Conservation (phyloP, 2,888 invertebrate species). For the Cheilosia soror region DNA sequence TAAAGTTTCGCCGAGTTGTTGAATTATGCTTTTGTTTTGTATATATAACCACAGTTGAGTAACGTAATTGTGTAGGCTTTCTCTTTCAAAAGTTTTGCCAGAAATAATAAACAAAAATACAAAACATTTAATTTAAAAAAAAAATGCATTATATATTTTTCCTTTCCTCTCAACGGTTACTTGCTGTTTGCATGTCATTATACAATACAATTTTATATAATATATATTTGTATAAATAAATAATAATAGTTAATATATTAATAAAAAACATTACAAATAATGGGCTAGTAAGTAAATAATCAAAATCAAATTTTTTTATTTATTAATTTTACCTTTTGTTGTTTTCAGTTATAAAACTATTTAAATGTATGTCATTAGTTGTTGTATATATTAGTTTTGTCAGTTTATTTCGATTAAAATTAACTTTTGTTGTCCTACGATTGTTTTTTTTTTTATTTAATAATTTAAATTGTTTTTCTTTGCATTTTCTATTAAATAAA, state of each 20-base stretch:
- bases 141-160: constrained; percentile 75
- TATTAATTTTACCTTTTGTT: constrained; percentile 23
- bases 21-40: no score
- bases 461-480: constrained; percentile 58
- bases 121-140: constrained; percentile 67
- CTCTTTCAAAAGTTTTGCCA: neutral
- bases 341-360: constrained; percentile 57
- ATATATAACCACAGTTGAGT: neutral
- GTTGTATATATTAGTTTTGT: constrained; percentile 69
- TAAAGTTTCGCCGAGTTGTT: no score
- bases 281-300: constrained; percentile 71
- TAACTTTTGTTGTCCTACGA: constrained; percentile 41
- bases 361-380: constrained; percentile 63
- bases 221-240: constrained; percentile 74
- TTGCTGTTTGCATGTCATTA: constrained; percentile 60
- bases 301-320: constrained; percentile 52
- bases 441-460: constrained; percentile 32
- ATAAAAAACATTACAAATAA: constrained; percentile 70
- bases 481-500: constrained; percentile 74
- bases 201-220: constrained; percentile 70
- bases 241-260: constrained; percentile 74
- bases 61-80: neutral
- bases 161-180: constrained; percentile 66
- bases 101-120: neutral
- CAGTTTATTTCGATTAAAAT: constrained; percentile 68